Conservation (phyloP, 1,140 invertebrate genomes). For the Bombus confusus region DNA sequence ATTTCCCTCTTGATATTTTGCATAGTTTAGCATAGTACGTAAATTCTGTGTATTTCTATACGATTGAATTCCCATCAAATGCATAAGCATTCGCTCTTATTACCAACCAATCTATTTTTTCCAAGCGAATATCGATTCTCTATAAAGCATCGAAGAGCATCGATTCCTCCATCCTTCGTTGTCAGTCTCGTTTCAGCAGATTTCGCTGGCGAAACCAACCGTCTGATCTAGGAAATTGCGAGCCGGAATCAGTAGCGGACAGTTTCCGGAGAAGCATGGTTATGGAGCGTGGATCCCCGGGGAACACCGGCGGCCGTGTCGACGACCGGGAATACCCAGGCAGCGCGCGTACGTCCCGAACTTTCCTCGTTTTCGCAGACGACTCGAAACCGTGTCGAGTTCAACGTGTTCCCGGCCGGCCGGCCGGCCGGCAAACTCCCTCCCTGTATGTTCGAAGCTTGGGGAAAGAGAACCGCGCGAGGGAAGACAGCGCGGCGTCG, state of each 20-base stretch:
- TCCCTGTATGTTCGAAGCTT: constrained; percentile 20
- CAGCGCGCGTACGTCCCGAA: constrained; percentile 25
- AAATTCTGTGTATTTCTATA: background rate
- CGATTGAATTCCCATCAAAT: background rate
- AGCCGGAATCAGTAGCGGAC: constrained; percentile 18
- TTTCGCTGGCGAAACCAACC: background rate
- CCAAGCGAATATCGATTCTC: background rate
- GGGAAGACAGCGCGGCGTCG: background rate
- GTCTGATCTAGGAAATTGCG: constrained; percentile 33
- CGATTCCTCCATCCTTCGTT: background rate
- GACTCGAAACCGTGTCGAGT: constrained; percentile 46
- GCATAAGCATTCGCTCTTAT: background rate
- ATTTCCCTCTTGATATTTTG: background rate
- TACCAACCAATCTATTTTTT: background rate
- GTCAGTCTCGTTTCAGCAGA: background rate
- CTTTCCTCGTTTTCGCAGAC: constrained; percentile 37
- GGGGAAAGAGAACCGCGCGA: background rate
- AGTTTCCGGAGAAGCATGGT: constrained; percentile 15
- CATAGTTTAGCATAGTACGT: background rate
- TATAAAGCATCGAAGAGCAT: background rate
- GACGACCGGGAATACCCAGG: constrained; percentile 47
- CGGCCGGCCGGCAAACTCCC: background rate
- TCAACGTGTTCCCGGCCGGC: background rate
- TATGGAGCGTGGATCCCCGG: constrained; percentile 36
- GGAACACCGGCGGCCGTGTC: constrained; percentile 37